Evolutionary conservation across 2,888 invertebrate species (phyloP).

Genomic region (Taphrorychus bicolor): DNA sequence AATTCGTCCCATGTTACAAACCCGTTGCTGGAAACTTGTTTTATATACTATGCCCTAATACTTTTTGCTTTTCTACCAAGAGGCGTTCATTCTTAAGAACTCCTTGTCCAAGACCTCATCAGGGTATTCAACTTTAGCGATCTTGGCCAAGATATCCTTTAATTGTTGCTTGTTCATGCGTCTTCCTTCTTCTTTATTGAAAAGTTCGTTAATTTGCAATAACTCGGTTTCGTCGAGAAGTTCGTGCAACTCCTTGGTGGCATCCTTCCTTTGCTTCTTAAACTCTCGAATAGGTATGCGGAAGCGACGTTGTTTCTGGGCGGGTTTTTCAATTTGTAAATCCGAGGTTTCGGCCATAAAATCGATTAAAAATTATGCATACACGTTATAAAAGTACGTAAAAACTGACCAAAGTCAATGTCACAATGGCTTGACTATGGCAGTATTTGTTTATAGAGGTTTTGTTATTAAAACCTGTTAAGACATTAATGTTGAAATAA

Average conservation of each 20-base stretch:
- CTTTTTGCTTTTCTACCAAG: conserved; percentile 45
- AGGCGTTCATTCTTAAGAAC: conserved; percentile 66
- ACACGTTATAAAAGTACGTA: too few species aligned
- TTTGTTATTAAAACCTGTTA: too few species aligned
- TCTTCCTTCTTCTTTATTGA: conserved; percentile 59
- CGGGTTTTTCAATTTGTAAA: too few species aligned
- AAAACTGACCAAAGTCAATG: too few species aligned
- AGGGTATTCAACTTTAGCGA: conserved; percentile 64
- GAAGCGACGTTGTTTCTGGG: conserved; percentile 2
- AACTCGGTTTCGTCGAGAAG: conserved; percentile 61
- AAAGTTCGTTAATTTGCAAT: conserved; percentile 61
- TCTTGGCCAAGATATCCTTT: conserved; percentile 57
- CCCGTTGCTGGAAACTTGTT: conserved; percentile 56
- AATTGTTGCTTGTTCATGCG: conserved; percentile 61
- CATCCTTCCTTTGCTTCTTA: conserved; percentile 36
- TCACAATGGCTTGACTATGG: too few species aligned
- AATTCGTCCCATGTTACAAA: conserved; percentile 77
- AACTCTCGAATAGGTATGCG: conserved; percentile 24
- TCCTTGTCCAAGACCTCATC: conserved; percentile 68
- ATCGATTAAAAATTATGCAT: too few species aligned
- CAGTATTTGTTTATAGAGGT: too few species aligned
- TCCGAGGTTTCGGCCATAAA: too few species aligned
- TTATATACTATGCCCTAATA: neutral
- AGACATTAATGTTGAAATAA: too few species aligned
- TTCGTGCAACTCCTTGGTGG: conserved; percentile 57